Conservation (phyloP, 2,113 vertebrate genomes). For the Amphiprion ocellaris region DNA sequence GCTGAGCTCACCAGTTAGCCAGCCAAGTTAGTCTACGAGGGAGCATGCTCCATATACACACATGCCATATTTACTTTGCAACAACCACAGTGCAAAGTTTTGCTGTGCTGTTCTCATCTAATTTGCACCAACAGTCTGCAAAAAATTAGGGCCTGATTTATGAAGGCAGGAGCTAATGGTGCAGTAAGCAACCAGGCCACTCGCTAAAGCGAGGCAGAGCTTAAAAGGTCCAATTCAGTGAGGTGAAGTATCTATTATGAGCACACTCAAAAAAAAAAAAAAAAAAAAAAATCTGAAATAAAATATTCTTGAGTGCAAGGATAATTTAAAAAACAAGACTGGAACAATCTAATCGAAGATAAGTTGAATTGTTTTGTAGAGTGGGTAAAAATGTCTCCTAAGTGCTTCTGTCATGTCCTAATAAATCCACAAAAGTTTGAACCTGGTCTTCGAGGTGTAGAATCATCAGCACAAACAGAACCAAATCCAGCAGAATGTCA, state of each 20-base stretch:
- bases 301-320: neutral
- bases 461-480: neutral
- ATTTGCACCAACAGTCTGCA: constrained; percentile 6
- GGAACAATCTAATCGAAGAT: neutral
- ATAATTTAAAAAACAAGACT: neutral
- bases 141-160: constrained; percentile 35
- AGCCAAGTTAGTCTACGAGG: constrained; percentile 56
- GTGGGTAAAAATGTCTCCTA: neutral
- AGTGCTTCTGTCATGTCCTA: neutral
- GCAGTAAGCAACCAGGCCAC: neutral
- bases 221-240: neutral
- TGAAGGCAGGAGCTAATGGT: constrained; percentile 12
- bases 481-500: neutral
- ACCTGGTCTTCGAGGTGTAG: neutral
- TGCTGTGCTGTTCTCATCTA: constrained; percentile 21
- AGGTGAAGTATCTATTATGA: neutral
- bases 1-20: constrained; percentile 69
- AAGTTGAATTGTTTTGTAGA: neutral
- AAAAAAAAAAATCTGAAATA: neutral
- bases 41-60: constrained; percentile 21
- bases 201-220: neutral
- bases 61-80: constrained; percentile 54
- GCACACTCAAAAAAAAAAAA: neutral
- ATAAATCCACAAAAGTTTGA: neutral
- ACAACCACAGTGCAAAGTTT: constrained; percentile 29